Percentiles rank a stretch among this genome's conserved stretches.
Evolutionary conservation across 2,113 vertebrate species (phyloP).

Genomic region (Thermophis baileyi): DNA sequence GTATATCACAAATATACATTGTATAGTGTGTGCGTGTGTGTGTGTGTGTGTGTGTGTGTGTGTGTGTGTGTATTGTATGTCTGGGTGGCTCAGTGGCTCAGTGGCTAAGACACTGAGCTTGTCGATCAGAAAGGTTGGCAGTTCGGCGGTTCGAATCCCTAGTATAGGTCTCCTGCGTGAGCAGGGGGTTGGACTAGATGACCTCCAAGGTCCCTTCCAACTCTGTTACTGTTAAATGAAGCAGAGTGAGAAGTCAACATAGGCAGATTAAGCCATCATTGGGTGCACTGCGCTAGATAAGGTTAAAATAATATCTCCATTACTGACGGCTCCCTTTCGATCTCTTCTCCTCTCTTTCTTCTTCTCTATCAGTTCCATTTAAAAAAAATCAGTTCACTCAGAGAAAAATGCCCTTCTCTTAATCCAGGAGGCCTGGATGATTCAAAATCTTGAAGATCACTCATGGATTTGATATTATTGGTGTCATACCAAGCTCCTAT

Average conservation of each 20-base stretch:
- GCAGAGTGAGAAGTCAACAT: background rate
- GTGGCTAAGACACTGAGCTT: no score
- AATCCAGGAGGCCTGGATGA: conserved; percentile 38
- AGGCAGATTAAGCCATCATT: background rate
- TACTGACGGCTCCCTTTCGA: background rate
- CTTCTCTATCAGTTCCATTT: conserved; percentile 22
- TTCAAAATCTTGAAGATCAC: conserved; percentile 50
- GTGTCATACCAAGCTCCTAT: conserved; percentile 40
- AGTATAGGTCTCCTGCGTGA: no score
- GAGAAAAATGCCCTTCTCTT: conserved; percentile 31
- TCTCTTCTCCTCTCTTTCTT: background rate
- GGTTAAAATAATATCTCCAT: background rate
- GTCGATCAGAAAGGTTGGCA: no score
- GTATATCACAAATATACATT: background rate
- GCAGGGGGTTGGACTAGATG: no score
- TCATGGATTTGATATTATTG: conserved; percentile 56
- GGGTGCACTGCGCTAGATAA: background rate
- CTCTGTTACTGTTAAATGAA: background rate
- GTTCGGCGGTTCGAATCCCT: no score
- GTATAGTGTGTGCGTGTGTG: no score
- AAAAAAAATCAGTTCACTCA: conserved; percentile 43
- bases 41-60: no score
- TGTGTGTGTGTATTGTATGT: no score
- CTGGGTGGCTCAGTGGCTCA: no score
- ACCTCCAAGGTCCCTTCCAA: no score